Evolutionary conservation across 2,797 vertebrate species (phyloP).

Genomic region (Anolis apletophallus): DNA sequence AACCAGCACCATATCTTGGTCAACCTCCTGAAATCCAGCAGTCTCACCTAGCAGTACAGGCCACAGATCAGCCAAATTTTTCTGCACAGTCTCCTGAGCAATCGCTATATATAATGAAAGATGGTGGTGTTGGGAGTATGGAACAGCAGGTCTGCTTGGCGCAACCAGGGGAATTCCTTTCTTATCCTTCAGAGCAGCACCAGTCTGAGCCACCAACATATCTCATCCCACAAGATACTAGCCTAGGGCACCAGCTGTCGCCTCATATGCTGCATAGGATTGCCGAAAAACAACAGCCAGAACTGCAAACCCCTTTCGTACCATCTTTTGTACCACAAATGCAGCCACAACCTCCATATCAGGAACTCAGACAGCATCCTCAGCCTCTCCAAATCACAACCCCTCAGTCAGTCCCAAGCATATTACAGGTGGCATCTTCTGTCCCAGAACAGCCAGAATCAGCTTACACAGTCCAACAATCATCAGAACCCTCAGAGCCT

Average conservation of each 20-base stretch:
- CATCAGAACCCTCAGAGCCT: conserved; percentile 8
- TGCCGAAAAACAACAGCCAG: conserved; percentile 23
- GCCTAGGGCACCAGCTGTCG: conserved; percentile 31
- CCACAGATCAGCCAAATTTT: conserved; percentile 40
- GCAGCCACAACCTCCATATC: conserved; percentile 40
- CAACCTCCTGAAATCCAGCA: conserved; percentile 42
- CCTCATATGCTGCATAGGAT: conserved; percentile 14
- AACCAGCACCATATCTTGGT: conserved; percentile 32
- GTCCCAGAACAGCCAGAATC: conserved; percentile 38
- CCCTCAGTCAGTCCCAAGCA: conserved; percentile 34
- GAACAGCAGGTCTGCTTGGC: conserved; percentile 45
- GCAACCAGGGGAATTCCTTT: conserved; percentile 4
- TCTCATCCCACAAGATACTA: conserved; percentile 36
- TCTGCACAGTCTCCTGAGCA: conserved; percentile 36
- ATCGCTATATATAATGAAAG: conserved; percentile 32
- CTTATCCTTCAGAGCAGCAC: conserved; percentile 24
- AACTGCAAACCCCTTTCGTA: conserved; percentile 27
- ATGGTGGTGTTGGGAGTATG: conserved; percentile 1
- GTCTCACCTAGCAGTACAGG: conserved; percentile 24
- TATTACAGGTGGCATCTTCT: conserved; percentile 15
- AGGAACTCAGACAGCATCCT: conserved; percentile 36
- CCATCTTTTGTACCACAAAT: conserved; percentile 25
- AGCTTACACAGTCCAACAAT: conserved; percentile 6
- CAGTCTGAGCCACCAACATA: conserved; percentile 29
- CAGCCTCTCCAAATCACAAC: conserved; percentile 17